Evolutionary conservation across 2,797 vertebrate genomes (phyloP), one percentile per base, ranked within the genome.

Genomic region (Tauraco hartlaubi): DNA sequence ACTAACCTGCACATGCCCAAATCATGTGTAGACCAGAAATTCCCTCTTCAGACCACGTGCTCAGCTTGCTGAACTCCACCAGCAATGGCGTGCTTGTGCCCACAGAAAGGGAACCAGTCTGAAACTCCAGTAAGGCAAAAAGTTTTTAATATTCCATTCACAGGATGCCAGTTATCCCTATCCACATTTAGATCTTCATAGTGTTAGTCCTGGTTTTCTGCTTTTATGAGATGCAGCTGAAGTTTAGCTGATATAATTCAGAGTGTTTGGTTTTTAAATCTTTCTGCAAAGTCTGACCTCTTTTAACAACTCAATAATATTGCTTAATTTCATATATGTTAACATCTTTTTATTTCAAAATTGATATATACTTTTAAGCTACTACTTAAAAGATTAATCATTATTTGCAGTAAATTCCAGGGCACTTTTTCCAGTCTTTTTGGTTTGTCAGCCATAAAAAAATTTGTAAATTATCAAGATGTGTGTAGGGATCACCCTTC

Each of bases 71-170:
- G 20, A 51, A 16, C 33, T 39, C 35, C 33, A 67, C 13, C 51
- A 73, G 22, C 2, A 26, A 43, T 0, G 20, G 12, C 15, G 43
- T 2, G 7, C 19, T 46, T 2, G 0, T 1, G 3, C 6, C n/a
- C 52, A 10, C 1, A 2, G 39, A 46, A 58, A 37, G 25, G 59
- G 67, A 90, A 59, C 4, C 23, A 48, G 21, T 6, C 4, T 9
- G 10, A 43, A 69, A 44, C 33, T 19, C 21, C 11, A 0, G 31
- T 8, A 26, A 71, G 9, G 21, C 26, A 64, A 75, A 63, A 9
- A 7, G 26, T 2, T 54, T 75, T 35, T 59, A 71, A 54, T 23
- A 56, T 29, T n/a, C 17, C 29, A 16, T 10, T 11, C 1, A 14
- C 0, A 23, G 18, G 8, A 48, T 20, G 2, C 23, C 37, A 66